Percentiles rank a stretch among this genome's conserved stretches.
phyloP scores from a whole-genome alignment of 2,888 invertebrate genomes.

The Plagodis dolabraria region DNA sequence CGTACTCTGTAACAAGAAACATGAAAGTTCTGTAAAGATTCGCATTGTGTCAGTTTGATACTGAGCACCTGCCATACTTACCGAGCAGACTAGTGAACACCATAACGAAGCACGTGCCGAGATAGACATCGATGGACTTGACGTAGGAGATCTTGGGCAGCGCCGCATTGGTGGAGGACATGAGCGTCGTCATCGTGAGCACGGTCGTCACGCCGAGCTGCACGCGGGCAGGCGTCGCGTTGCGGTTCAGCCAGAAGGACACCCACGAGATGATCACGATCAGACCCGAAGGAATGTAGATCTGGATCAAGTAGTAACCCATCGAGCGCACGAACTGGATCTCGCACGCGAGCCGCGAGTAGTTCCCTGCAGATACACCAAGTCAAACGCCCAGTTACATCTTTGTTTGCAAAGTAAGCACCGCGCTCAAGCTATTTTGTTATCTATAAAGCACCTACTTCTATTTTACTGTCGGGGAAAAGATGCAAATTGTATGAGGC shows the following conservation, averaged over 20 bases:
- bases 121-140: slow-evolving; percentile 97
- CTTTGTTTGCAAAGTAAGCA: neutral
- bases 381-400: slow-evolving; percentile 1
- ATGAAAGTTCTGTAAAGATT: neutral
- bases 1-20: slow-evolving; percentile 90
- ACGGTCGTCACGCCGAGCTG: slow-evolving; percentile 97
- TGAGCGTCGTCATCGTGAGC: slow-evolving; percentile 97
- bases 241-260: slow-evolving; percentile 96
- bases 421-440: too few relatives aligned
- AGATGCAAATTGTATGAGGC: too few relatives aligned
- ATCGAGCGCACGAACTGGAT: slow-evolving; percentile 97
- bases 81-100: slow-evolving; percentile 97
- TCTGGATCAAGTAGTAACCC: slow-evolving; percentile 99
- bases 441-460: too few relatives aligned
- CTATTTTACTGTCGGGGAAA: too few relatives aligned
- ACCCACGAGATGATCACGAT: slow-evolving; percentile 98
- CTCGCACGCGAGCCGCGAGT: slow-evolving; percentile 96
- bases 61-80: slow-evolving; percentile 62
- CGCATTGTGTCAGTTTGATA: too few relatives aligned
- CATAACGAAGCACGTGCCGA: slow-evolving; percentile 98
- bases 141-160: slow-evolving; percentile 98
- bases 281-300: slow-evolving; percentile 97
- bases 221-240: slow-evolving; percentile 96
- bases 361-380: slow-evolving; percentile 88
- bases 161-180: slow-evolving; percentile 97